Evolutionary conservation across 2,888 invertebrate species (phyloP).

Genomic region (Norana najaformis): DNA sequence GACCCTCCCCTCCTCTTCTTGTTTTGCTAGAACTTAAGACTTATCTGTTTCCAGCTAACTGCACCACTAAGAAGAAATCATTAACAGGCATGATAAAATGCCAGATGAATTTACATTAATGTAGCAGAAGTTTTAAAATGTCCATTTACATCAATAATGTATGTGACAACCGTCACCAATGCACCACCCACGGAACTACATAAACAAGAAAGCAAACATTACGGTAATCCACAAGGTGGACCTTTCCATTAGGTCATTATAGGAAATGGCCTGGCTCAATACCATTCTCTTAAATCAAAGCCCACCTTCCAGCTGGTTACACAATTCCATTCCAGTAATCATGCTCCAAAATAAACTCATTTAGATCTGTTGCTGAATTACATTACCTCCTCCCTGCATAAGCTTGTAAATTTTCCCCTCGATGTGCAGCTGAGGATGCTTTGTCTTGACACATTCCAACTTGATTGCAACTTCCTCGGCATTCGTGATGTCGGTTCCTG

Average conservation of each 20-base stretch:
- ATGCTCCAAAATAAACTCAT: neutral
- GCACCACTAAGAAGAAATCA: neutral
- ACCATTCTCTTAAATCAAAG: neutral
- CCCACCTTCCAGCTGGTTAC: neutral
- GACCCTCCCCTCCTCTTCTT: neutral
- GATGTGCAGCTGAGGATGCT: constrained; percentile 98
- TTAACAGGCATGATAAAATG: too few species aligned
- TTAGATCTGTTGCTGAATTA: neutral
- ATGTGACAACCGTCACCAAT: too few species aligned
- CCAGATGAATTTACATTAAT: too few species aligned
- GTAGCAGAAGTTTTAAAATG: too few species aligned
- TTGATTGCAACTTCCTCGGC: constrained; percentile 95
- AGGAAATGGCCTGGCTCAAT: too few species aligned
- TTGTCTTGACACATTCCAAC: constrained; percentile 97
- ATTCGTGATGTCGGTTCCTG: constrained; percentile 65
- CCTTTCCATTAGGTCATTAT: too few species aligned
- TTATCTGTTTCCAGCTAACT: neutral
- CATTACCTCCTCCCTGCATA: constrained; percentile 89
- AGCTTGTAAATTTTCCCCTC: constrained; percentile 98
- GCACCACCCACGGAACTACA: too few species aligned
- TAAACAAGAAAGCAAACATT: too few species aligned
- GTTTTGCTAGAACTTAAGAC: neutral
- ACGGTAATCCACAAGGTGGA: too few species aligned
- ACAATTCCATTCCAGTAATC: neutral
- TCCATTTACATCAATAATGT: too few species aligned